Percentiles rank a stretch among this genome's conserved stretches.
phyloP scores from a whole-genome alignment of 2,888 invertebrate genomes.

The Cremastinae sp. region DNA sequence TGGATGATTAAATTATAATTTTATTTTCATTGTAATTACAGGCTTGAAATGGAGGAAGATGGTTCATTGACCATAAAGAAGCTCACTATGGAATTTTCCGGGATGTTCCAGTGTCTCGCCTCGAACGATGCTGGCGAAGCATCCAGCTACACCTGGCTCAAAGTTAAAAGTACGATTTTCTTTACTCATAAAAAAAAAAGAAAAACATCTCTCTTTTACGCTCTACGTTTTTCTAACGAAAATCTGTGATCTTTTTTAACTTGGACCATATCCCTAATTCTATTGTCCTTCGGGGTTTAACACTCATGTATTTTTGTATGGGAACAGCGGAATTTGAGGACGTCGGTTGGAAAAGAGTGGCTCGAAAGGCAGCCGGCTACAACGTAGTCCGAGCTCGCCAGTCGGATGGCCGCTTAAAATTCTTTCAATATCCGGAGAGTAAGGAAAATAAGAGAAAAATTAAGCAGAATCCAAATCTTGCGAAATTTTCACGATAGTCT shows the following conservation, averaged over 20 bases:
- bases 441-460: constrained; percentile 68
- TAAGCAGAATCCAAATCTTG: constrained; percentile 34
- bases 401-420: constrained; percentile 79
- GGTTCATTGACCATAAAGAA: constrained; percentile 91
- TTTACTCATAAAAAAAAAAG: neutral
- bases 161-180: constrained; percentile 91
- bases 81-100: constrained; percentile 91
- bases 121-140: constrained; percentile 94
- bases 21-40: constrained; percentile 67
- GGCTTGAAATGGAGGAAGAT: constrained; percentile 90
- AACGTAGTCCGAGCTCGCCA: constrained; percentile 80
- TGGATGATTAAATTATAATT: neutral
- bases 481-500: constrained; percentile 53
- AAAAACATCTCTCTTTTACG: too few relatives aligned
- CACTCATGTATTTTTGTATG: constrained; percentile 33
- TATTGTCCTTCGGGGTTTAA: constrained; percentile 1
- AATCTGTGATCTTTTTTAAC: constrained; percentile 11
- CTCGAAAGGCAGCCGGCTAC: constrained; percentile 79
- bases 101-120: constrained; percentile 97
- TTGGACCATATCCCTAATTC: constrained; percentile 29
- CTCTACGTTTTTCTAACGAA: neutral
- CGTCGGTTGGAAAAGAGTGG: constrained; percentile 73
- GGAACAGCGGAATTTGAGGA: constrained; percentile 71
- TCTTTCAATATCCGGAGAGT: constrained; percentile 79
- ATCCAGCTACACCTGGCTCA: constrained; percentile 94